phyloP scores from a whole-genome alignment of 2,113 vertebrate species.

The Labeo catla region DNA sequence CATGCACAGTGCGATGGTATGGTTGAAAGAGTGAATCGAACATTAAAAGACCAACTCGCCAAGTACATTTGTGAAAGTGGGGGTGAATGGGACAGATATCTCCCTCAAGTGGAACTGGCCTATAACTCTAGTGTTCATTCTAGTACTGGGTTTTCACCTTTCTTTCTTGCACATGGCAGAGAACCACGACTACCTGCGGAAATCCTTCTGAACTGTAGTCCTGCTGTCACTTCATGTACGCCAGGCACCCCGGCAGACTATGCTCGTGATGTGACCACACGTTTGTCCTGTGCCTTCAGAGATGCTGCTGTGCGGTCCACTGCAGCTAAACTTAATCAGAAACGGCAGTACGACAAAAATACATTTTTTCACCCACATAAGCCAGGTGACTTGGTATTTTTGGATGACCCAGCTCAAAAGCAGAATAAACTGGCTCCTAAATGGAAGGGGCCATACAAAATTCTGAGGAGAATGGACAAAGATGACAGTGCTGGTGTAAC shows the following conservation, averaged over 20 bases:
- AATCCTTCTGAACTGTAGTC: not conserved
- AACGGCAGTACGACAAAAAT: not conserved
- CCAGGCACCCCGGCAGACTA: not conserved
- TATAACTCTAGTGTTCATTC: not conserved
- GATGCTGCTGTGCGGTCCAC: not conserved
- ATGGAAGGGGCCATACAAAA: not conserved
- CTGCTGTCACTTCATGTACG: not conserved
- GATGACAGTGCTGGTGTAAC: not conserved
- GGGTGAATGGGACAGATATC: no score
- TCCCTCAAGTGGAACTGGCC: not conserved
- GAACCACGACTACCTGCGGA: not conserved
- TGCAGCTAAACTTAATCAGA: slow-evolving; percentile 3
- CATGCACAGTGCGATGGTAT: not conserved
- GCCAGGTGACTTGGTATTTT: not conserved
- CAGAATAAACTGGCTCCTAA: slow-evolving; percentile 4
- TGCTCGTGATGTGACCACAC: not conserved
- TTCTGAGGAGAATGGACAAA: not conserved
- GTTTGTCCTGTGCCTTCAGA: not conserved
- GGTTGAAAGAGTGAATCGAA: not conserved
- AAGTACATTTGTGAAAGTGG: no score
- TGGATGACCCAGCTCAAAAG: not conserved
- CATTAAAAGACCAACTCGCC: not conserved
- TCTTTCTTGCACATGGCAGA: not conserved
- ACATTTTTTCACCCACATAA: not conserved
- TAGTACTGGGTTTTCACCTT: not conserved